Evolutionary conservation across 2,113 vertebrate genomes (phyloP).

Genomic region (Sturnira hondurensis): DNA sequence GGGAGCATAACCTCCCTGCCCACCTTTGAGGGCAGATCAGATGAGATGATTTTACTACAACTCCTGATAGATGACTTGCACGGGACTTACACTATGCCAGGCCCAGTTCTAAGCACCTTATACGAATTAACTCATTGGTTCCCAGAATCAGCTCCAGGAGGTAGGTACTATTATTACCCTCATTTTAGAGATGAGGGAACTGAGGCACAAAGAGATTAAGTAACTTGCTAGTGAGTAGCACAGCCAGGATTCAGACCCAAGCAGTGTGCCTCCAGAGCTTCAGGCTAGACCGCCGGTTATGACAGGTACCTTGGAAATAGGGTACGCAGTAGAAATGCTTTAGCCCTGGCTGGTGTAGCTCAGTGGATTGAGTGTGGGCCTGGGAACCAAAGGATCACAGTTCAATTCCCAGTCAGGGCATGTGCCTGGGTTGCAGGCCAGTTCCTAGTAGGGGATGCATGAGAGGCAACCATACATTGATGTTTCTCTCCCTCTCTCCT

Average conservation of each 20-base stretch:
- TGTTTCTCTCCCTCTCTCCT: too few species aligned
- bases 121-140: background rate
- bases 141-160: background rate
- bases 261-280: background rate
- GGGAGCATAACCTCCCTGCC: background rate
- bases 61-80: background rate
- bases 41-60: background rate
- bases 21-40: background rate
- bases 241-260: background rate
- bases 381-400: too few species aligned
- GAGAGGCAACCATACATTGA: too few species aligned
- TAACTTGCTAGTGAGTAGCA: background rate
- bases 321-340: background rate
- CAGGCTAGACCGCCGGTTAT: background rate
- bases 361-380: too few species aligned
- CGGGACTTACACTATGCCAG: background rate
- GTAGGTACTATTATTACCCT: background rate
- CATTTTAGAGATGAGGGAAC: background rate
- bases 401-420: too few species aligned
- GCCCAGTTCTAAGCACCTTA: background rate
- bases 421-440: too few species aligned
- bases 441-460: too few species aligned
- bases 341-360: too few species aligned
- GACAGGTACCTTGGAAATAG: background rate
- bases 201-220: background rate